Conservation (phyloP, 1,140 invertebrate genomes). For the Heliconius nattereri region DNA sequence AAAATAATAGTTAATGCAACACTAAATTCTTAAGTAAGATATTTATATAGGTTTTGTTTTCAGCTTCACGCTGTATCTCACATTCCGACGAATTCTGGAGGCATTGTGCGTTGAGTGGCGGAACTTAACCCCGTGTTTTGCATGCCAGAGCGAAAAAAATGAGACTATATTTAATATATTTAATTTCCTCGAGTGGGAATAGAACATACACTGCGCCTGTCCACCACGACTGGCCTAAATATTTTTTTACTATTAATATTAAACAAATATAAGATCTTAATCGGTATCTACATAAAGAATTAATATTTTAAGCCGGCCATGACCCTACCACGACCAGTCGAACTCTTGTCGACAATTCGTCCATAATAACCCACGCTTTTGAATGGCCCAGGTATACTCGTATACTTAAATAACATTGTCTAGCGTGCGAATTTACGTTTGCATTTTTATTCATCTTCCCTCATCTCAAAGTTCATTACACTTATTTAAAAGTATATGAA, state of each 20-base stretch:
- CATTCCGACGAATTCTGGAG: too few species aligned
- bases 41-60: too few species aligned
- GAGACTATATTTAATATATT: too few species aligned
- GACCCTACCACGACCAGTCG: not conserved
- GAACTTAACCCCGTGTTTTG: too few species aligned
- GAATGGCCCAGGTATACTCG: not conserved
- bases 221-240: not conserved
- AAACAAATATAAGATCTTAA: not conserved
- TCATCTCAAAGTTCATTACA: slow-evolving; percentile 36
- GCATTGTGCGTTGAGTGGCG: too few species aligned
- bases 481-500: slow-evolving; percentile 18
- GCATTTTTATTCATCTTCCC: slow-evolving; percentile 31
- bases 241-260: not conserved
- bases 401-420: slow-evolving; percentile 32
- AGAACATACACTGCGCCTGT: too few species aligned
- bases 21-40: too few species aligned
- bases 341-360: slow-evolving; percentile 19
- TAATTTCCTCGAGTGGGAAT: too few species aligned
- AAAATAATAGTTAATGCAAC: not conserved
- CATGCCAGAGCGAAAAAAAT: too few species aligned
- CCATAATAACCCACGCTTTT: slow-evolving; percentile 33
- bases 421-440: slow-evolving; percentile 28
- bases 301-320: not conserved
- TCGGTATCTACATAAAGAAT: not conserved
- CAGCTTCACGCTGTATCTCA: too few species aligned